Conservation (phyloP, 2,113 vertebrate genomes). For the Lagopus leucura region DNA sequence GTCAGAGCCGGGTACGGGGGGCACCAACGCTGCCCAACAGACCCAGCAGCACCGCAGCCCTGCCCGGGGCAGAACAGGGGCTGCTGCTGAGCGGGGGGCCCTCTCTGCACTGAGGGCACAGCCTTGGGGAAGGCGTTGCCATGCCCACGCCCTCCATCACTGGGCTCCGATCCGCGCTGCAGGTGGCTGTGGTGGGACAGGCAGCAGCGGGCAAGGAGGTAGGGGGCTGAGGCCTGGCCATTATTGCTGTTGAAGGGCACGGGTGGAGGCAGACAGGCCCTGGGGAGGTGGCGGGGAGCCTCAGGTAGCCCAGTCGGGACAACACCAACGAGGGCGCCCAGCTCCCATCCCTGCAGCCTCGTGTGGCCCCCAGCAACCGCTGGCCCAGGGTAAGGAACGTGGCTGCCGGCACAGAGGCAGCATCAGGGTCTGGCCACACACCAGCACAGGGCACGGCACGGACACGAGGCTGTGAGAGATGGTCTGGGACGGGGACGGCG, state of each 20-base stretch:
- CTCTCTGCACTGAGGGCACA: neutral
- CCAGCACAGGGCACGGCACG: accelerated
- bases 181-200: neutral
- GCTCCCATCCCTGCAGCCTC: neutral
- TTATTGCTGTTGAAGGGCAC: constrained; percentile 77
- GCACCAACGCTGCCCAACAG: neutral
- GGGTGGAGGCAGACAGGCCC: neutral
- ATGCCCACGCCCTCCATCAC: neutral
- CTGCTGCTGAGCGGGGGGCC: neutral
- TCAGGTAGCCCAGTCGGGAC: neutral
- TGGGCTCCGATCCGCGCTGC: neutral
- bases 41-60: neutral
- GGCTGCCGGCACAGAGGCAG: neutral
- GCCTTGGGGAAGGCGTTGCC: neutral
- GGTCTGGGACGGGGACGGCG: neutral
- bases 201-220: neutral
- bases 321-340: neutral
- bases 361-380: neutral
- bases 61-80: neutral
- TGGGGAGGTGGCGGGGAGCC: neutral
- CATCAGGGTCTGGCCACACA: neutral
- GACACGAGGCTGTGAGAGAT: neutral
- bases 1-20: neutral
- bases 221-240: constrained; percentile 22
- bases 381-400: accelerated